Percentiles rank a stretch among this genome's conserved stretches.
These are phyloP conservation scores for Pantelozetes paolii DNA, from an alignment of 2,888 invertebrate genomes.

Conservation along the genomic window DNA sequence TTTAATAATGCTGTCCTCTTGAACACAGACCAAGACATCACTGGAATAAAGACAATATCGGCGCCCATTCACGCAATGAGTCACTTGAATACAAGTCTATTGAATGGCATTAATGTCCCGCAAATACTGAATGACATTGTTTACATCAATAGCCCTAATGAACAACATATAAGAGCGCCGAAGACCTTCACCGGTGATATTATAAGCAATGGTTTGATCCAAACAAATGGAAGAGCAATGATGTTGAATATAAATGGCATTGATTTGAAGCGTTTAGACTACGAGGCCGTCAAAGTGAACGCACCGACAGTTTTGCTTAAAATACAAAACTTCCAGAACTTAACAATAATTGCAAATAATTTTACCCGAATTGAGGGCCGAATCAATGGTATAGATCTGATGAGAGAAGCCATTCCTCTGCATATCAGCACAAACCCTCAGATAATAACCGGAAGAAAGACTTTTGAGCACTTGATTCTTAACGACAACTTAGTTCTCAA, in stretches of 20 bases:
- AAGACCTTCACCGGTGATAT: background rate
- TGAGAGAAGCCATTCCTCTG: constrained; percentile 6
- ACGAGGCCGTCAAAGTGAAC: background rate
- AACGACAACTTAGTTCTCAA: constrained; percentile 37
- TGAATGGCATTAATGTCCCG: background rate
- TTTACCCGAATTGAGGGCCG: background rate
- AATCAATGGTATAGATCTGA: constrained; percentile 27
- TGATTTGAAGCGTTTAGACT: background rate
- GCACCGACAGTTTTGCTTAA: background rate
- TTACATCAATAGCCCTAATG: background rate
- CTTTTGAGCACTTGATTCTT: constrained; percentile 39
- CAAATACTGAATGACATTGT: background rate
- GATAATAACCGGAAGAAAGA: constrained; percentile 43
- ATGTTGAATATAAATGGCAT: background rate
- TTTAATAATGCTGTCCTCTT: constrained; percentile 10
- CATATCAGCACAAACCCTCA: constrained; percentile 41
- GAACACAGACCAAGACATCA: background rate
- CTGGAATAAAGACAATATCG: background rate
- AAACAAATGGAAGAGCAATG: background rate
- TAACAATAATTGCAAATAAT: constrained; percentile 8
- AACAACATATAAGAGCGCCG: background rate
- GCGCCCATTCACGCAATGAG: background rate
- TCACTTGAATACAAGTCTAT: background rate
- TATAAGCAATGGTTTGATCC: background rate
- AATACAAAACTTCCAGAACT: background rate